Percentiles rank a stretch among this genome's conserved stretches.
phyloP scores from a whole-genome alignment of 2,888 invertebrate genomes.

The Eustalomyia histrio region DNA sequence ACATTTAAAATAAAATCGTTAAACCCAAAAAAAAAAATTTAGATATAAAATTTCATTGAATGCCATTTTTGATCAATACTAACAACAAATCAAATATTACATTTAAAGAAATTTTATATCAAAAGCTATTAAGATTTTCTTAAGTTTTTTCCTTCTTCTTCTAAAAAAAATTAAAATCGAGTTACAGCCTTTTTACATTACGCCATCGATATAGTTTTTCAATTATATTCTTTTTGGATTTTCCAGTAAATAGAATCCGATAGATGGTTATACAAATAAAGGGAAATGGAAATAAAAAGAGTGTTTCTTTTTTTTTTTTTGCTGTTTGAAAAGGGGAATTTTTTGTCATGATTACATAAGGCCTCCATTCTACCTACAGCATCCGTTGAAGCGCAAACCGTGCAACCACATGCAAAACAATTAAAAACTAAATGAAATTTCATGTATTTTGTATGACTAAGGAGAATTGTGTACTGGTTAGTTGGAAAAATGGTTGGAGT shows the following conservation, averaged over 20 bases:
- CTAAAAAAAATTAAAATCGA: too few relatives aligned
- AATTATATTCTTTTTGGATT: not conserved
- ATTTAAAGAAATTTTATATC: too few relatives aligned
- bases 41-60: too few relatives aligned
- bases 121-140: too few relatives aligned
- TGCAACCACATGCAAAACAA: constrained; percentile 60
- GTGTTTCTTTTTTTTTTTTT: constrained; percentile 13
- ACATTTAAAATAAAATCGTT: too few relatives aligned
- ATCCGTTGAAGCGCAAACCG: constrained; percentile 26
- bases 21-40: too few relatives aligned
- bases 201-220: not conserved
- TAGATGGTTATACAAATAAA: not conserved
- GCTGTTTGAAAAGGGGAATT: not conserved
- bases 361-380: not conserved
- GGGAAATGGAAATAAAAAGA: not conserved
- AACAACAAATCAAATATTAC: too few relatives aligned
- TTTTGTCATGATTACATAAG: not conserved
- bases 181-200: too few relatives aligned
- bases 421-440: constrained; percentile 53
- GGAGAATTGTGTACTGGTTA: not conserved
- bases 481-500: not conserved
- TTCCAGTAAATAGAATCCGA: not conserved
- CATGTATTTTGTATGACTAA: constrained; percentile 22
- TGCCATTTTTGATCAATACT: too few relatives aligned
- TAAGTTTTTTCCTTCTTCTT: too few relatives aligned